Percentiles rank a stretch among this genome's conserved stretches.
Evolutionary conservation across 2,888 invertebrate genomes (phyloP).

Genomic region (Hymenopus coronatus): DNA sequence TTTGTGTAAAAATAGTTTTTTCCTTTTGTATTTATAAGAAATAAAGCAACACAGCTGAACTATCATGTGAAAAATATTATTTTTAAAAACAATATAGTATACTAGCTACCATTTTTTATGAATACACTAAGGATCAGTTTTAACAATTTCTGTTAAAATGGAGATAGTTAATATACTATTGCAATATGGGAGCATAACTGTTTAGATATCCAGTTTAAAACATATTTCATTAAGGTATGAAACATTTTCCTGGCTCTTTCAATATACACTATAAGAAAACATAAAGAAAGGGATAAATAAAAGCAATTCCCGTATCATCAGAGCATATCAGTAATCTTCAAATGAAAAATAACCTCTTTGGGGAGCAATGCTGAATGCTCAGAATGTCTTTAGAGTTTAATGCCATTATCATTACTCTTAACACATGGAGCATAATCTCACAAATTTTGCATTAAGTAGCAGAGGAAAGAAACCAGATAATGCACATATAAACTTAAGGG

Average conservation of each 20-base stretch:
- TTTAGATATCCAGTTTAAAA: neutral
- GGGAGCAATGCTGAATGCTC: too few species aligned
- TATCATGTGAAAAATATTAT: neutral
- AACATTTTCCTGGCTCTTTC: neutral
- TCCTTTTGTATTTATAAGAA: neutral
- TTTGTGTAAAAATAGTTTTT: neutral
- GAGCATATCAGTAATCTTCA: too few species aligned
- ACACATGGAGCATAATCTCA: too few species aligned
- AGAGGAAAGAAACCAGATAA: too few species aligned
- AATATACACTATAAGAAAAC: neutral
- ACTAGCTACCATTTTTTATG: neutral
- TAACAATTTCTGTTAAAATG: neutral
- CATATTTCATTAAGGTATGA: neutral
- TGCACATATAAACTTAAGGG: too few species aligned
- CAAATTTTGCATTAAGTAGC: too few species aligned
- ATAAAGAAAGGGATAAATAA: neutral
- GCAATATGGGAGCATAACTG: neutral
- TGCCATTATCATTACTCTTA: too few species aligned
- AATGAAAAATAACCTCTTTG: too few species aligned
- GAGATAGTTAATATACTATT: neutral
- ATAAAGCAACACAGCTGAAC: neutral
- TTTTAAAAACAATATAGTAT: neutral
- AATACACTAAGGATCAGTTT: neutral
- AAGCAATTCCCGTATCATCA: too few species aligned
- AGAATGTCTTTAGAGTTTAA: too few species aligned